phyloP scores from a whole-genome alignment of 2,888 invertebrate genomes.

The Pseudococcus longispinus region DNA sequence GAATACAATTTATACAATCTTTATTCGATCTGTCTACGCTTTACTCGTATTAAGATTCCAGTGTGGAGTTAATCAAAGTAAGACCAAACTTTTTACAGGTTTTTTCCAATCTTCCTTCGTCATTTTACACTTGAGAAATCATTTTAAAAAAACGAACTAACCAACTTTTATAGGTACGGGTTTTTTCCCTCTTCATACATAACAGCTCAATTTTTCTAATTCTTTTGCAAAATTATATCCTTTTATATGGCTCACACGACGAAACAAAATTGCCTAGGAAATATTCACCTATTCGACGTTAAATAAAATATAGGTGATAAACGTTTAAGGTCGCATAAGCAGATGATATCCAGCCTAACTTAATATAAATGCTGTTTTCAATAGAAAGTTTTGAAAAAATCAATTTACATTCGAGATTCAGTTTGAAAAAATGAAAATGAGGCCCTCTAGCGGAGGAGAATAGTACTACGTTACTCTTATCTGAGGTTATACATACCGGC shows the following conservation, averaged over 20 bases:
- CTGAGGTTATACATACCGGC: too few species aligned
- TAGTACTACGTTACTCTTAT: too few species aligned
- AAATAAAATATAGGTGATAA: too few species aligned
- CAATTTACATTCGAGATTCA: too few species aligned
- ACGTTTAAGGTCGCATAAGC: too few species aligned
- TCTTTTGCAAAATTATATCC: not conserved
- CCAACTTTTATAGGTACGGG: not conserved
- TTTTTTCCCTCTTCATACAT: not conserved
- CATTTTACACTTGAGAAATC: conserved; percentile 39
- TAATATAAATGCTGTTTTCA: not conserved
- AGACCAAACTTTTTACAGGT: conserved; percentile 29
- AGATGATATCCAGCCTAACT: too few species aligned
- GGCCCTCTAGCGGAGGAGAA: too few species aligned
- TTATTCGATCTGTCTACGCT: conserved; percentile 35
- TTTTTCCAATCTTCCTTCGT: conserved; percentile 23
- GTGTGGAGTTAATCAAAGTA: conserved; percentile 24
- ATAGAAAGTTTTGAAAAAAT: too few species aligned
- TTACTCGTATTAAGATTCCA: conserved; percentile 32
- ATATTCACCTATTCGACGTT: too few species aligned
- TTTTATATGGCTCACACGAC: not conserved
- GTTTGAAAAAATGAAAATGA: too few species aligned
- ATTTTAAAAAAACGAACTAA: not conserved
- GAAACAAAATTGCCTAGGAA: not conserved
- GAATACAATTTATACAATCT: conserved; percentile 29
- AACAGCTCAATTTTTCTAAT: conserved; percentile 12